Percentiles rank a stretch among this genome's conserved stretches.
Conservation (phyloP, 2,888 invertebrate species). For the Synanthedon myopaeformis region DNA sequence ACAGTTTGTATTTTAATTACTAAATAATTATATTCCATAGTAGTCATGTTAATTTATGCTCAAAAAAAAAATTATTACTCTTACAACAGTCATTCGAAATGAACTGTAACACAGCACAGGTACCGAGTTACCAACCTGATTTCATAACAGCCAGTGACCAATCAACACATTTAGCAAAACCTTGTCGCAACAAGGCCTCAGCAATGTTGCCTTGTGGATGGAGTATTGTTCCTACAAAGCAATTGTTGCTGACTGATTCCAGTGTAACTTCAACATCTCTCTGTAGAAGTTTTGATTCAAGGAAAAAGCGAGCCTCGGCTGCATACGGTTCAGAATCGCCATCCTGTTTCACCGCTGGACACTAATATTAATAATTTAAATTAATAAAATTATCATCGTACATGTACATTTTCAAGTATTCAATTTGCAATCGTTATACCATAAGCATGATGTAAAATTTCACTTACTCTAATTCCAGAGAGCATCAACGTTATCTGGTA, state of each 20-base stretch:
- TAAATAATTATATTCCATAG: no score
- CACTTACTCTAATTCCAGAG: slow-evolving; percentile 86
- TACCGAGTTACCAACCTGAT: slow-evolving; percentile 29
- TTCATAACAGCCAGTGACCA: slow-evolving; percentile 64
- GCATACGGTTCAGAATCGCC: slow-evolving; percentile 76
- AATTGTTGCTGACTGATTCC: slow-evolving; percentile 92
- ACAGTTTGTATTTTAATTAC: neutral
- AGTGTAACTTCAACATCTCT: slow-evolving; percentile 90
- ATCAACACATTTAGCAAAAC: slow-evolving; percentile 86
- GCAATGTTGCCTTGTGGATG: slow-evolving; percentile 96
- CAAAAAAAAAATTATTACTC: no score
- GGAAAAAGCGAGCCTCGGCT: slow-evolving; percentile 94
- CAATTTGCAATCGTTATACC: slow-evolving; percentile 1
- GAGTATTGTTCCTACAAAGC: slow-evolving; percentile 92
- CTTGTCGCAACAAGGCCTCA: slow-evolving; percentile 88
- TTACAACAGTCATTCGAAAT: neutral
- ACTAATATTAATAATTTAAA: slow-evolving; percentile 41
- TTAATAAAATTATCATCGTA: no score
- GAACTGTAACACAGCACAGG: neutral
- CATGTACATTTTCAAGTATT: neutral
- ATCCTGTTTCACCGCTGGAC: slow-evolving; percentile 85
- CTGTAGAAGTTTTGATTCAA: slow-evolving; percentile 91
- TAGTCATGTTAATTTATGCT: no score
- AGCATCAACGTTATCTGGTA: slow-evolving; percentile 95
- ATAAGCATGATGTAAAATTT: neutral